Conservation (phyloP, 2,888 invertebrate genomes). For the Caenorhabditis sp. region DNA sequence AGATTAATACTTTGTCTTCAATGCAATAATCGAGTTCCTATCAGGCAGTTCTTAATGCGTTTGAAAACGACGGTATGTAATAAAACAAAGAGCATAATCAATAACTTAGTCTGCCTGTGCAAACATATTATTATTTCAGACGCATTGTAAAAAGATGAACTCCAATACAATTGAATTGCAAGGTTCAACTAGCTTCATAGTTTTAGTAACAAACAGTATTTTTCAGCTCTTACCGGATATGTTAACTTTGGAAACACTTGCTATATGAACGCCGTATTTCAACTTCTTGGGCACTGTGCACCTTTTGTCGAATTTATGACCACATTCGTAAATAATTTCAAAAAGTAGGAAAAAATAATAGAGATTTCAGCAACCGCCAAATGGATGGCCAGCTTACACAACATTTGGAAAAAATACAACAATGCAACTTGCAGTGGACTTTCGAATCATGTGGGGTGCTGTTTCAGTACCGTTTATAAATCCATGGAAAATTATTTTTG, state of each 20-base stretch:
- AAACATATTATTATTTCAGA: neutral
- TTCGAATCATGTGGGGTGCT: slow-evolving; percentile 60
- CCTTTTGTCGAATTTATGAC: slow-evolving; percentile 75
- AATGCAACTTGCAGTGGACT: slow-evolving; percentile 22
- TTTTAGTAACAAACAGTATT: neutral
- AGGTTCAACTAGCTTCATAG: neutral
- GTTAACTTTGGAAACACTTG: slow-evolving; percentile 79
- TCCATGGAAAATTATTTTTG: slow-evolving; percentile 64
- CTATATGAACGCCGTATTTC: slow-evolving; percentile 80
- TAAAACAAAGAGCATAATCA: neutral
- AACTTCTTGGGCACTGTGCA: slow-evolving; percentile 76
- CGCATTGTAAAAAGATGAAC: neutral
- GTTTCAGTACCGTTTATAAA: slow-evolving; percentile 38
- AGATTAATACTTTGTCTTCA: slow-evolving; percentile 15
- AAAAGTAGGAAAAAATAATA: too few species aligned
- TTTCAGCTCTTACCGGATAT: slow-evolving; percentile 71
- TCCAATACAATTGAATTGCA: neutral
- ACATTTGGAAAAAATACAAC: neutral
- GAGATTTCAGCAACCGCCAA: slow-evolving; percentile 27
- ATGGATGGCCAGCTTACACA: slow-evolving; percentile 17
- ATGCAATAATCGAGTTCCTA: slow-evolving; percentile 12
- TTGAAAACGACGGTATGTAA: neutral
- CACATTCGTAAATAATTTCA: slow-evolving; percentile 2
- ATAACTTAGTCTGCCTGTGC: neutral
- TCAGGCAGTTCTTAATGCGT: slow-evolving; percentile 8